Conservation (phyloP, 2,888 invertebrate species). For the Chrysolina oricalcia region DNA sequence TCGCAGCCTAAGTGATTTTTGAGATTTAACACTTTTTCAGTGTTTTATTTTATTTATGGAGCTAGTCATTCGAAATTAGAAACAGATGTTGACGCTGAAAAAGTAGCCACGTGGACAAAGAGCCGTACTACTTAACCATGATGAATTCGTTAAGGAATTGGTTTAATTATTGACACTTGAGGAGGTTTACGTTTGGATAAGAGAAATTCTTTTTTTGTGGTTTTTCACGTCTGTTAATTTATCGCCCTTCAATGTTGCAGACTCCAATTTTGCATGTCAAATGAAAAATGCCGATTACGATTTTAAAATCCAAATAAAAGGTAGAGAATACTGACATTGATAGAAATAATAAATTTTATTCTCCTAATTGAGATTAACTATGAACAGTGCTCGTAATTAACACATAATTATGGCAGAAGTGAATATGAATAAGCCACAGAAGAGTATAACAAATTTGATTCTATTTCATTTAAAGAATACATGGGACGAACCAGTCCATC, state of each 20-base stretch:
- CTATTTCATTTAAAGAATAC: too few species aligned
- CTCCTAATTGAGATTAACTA: too few species aligned
- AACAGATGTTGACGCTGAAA: conserved; percentile 33
- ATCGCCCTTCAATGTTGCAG: neutral
- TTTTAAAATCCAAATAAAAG: too few species aligned
- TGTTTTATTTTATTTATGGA: conserved; percentile 33
- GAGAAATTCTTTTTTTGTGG: neutral
- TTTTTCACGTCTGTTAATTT: neutral
- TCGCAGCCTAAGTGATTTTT: conserved; percentile 33
- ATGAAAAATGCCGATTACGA: too few species aligned
- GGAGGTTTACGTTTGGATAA: neutral
- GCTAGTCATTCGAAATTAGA: conserved; percentile 21
- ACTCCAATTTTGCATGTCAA: neutral
- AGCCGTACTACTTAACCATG: neutral
- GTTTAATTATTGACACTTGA: neutral
- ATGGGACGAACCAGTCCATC: too few species aligned
- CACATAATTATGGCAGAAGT: too few species aligned
- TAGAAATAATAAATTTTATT: too few species aligned
- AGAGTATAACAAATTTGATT: too few species aligned
- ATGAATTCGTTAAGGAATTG: conserved; percentile 4
- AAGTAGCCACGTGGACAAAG: conserved; percentile 5
- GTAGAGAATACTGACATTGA: too few species aligned
- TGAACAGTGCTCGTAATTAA: too few species aligned
- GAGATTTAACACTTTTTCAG: conserved; percentile 39
- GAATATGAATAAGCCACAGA: too few species aligned